Conservation (phyloP, 2,888 invertebrate genomes). For the Lucinisca nassula region DNA sequence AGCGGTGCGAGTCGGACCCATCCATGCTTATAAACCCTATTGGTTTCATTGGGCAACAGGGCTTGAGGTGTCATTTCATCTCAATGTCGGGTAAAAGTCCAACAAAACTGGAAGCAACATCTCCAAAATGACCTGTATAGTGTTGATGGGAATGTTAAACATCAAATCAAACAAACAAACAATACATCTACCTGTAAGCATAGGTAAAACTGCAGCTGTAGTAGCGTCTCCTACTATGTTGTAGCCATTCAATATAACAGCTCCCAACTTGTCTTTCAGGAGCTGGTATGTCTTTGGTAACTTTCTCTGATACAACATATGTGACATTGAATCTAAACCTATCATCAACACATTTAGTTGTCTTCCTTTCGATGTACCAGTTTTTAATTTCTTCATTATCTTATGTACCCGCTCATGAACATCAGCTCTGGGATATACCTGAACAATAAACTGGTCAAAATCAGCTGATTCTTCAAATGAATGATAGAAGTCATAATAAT, state of each 20-base stretch:
- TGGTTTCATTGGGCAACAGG: too few relatives aligned
- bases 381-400: background rate
- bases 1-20: too few relatives aligned
- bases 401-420: slow-evolving; percentile 76
- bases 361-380: slow-evolving; percentile 71
- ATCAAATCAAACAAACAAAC: too few relatives aligned
- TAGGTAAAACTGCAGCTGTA: slow-evolving; percentile 83
- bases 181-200: slow-evolving; percentile 87
- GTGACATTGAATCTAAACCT: slow-evolving; percentile 85
- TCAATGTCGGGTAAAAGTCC: too few relatives aligned
- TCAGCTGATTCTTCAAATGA: slow-evolving; percentile 61
- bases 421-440: slow-evolving; percentile 78
- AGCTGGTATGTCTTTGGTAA: slow-evolving; percentile 81
- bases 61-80: too few relatives aligned
- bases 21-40: too few relatives aligned
- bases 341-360: slow-evolving; percentile 78
- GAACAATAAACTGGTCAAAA: slow-evolving; percentile 84
- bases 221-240: slow-evolving; percentile 86
- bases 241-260: slow-evolving; percentile 83
- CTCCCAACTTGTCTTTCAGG: slow-evolving; percentile 75
- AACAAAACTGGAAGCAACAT: too few relatives aligned
- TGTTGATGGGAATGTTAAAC: too few relatives aligned
- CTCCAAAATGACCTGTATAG: too few relatives aligned
- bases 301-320: slow-evolving; percentile 81
- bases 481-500: slow-evolving; percentile 25